A percentile compares a stretch with the other conserved stretches of the same genome.
phyloP scores from a whole-genome alignment of 2,888 invertebrate genomes.

The Drosophila peninsularis region DNA sequence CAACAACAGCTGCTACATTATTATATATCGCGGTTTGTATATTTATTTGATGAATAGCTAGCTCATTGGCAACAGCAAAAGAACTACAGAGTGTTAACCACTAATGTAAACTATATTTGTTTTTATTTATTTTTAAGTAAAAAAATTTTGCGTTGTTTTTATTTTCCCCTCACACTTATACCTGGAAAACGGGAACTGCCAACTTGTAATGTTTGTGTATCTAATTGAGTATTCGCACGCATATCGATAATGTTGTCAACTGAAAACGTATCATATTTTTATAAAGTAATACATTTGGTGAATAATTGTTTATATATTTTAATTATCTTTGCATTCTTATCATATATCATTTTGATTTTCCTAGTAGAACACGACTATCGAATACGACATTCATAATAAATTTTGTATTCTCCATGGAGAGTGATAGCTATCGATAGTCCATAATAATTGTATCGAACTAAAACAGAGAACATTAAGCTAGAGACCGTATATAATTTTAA shows the following conservation, averaged over 20 bases:
- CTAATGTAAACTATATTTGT: constrained; percentile 28
- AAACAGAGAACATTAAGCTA: neutral
- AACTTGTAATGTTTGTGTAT: constrained; percentile 44
- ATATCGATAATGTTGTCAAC: constrained; percentile 25
- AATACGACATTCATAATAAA: neutral
- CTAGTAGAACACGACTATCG: neutral
- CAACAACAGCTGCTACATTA: constrained; percentile 51
- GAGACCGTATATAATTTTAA: no score
- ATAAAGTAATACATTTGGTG: neutral
- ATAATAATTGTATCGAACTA: constrained; percentile 16
- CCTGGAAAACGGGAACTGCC: constrained; percentile 39
- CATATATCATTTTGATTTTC: neutral
- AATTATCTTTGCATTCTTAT: neutral
- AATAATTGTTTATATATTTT: neutral
- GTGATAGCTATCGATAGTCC: neutral
- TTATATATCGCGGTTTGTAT: constrained; percentile 4
- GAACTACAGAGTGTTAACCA: neutral
- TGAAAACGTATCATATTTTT: neutral
- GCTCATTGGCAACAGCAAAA: neutral
- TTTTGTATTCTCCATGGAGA: no score
- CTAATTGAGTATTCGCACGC: neutral
- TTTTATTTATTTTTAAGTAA: constrained; percentile 33
- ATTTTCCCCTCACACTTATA: constrained; percentile 48
- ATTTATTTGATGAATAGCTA: constrained; percentile 1
- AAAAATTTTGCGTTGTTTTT: constrained; percentile 57